Evolutionary conservation across 2,113 vertebrate species (phyloP).

Genomic region (Carassius auratus): DNA sequence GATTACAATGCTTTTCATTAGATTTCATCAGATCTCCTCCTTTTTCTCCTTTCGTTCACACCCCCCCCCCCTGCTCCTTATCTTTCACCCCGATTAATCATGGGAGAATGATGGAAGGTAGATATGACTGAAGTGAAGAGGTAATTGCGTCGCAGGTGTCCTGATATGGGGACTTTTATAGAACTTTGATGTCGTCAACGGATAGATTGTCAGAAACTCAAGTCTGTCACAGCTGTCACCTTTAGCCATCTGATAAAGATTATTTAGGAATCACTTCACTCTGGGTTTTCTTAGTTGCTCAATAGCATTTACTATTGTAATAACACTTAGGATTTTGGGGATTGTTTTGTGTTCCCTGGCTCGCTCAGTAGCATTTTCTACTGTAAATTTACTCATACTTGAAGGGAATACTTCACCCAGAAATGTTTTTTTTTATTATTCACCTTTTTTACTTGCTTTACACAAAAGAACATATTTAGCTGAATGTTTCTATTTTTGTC

Average conservation of each 20-base stretch:
- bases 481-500: background rate
- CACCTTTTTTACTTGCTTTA: background rate
- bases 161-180: background rate
- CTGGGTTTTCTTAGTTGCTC: background rate
- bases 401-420: too few relatives aligned
- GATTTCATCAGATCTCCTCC: slow-evolving; percentile 53
- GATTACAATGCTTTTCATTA: slow-evolving; percentile 55
- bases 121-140: slow-evolving; percentile 19
- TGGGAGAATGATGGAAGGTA: slow-evolving; percentile 20
- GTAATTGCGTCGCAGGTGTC: slow-evolving; percentile 48
- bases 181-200: background rate
- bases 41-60: slow-evolving; percentile 25
- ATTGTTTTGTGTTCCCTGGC: too few relatives aligned
- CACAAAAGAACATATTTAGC: background rate
- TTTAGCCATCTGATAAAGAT: background rate
- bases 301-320: background rate
- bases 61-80: background rate
- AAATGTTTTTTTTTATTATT: background rate
- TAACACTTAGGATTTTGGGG: too few relatives aligned
- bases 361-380: too few relatives aligned
- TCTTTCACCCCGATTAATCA: slow-evolving; percentile 36
- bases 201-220: background rate
- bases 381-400: too few relatives aligned
- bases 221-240: background rate
- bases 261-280: background rate